Percentiles rank a stretch among this genome's conserved stretches.
phyloP scores from a whole-genome alignment of 2,797 vertebrate genomes.

The Enoplosus armatus region DNA sequence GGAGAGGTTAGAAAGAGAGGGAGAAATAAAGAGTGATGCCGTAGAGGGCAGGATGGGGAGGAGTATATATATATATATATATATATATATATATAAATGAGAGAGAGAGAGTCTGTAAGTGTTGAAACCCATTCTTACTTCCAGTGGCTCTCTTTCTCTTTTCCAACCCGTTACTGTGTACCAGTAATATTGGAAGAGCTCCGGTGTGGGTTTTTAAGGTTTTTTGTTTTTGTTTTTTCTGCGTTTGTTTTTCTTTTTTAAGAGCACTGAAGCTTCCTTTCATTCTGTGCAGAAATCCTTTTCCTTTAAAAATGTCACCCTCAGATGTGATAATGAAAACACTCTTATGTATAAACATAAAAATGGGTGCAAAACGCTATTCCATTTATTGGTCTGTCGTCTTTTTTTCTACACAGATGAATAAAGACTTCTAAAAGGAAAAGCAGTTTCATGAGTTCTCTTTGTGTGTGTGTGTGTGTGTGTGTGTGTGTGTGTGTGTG shows the following conservation, averaged over 20 bases:
- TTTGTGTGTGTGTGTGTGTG: conserved; percentile 24
- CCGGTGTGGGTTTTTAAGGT: conserved; percentile 42
- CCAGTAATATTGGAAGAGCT: conserved; percentile 60
- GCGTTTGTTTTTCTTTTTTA: conserved; percentile 54
- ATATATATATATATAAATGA: conserved; percentile 22
- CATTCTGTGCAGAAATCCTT: conserved; percentile 78
- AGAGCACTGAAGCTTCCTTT: conserved; percentile 75
- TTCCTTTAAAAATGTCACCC: conserved; percentile 77
- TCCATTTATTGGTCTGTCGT: conserved; percentile 78
- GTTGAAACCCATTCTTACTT: conserved; percentile 65
- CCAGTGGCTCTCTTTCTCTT: conserved; percentile 64
- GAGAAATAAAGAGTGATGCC: conserved; percentile 36
- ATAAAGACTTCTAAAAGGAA: conserved; percentile 81
- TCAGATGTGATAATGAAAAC: conserved; percentile 80
- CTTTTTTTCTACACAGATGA: conserved; percentile 84
- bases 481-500: background rate
- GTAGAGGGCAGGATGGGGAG: conserved; percentile 23
- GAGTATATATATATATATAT: conserved; percentile 27
- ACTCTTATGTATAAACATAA: conserved; percentile 79
- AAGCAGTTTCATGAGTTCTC: conserved; percentile 49
- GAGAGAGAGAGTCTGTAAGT: conserved; percentile 60
- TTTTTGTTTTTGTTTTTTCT: conserved; percentile 28
- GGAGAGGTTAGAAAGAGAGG: conserved; percentile 16
- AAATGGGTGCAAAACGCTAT: conserved; percentile 77
- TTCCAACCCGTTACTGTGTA: conserved; percentile 66